These are phyloP conservation scores for Microcebus jonahi DNA, from an alignment of 2,113 vertebrate genomes.

Conservation along the genomic window DNA sequence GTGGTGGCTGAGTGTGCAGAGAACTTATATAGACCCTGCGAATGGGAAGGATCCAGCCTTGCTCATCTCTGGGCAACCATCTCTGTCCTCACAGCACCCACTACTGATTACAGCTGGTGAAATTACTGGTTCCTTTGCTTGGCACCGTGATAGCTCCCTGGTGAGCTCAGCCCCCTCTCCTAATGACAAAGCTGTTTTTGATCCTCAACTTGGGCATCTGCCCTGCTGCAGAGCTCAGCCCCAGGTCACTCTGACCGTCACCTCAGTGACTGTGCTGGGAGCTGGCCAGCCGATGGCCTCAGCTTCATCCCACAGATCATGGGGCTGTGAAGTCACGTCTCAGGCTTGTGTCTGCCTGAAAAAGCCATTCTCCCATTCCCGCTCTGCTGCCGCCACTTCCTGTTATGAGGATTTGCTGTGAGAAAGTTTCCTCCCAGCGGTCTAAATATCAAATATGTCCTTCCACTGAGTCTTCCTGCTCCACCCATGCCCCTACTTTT, in stretches of 20 bases:
- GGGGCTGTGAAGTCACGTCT: background rate
- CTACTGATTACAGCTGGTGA: background rate
- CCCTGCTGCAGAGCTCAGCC: background rate
- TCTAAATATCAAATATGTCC: background rate
- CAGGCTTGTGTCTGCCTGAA: background rate
- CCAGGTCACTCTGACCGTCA: background rate
- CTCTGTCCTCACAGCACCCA: background rate
- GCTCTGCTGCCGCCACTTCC: background rate
- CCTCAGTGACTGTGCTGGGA: background rate
- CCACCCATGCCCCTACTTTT: background rate
- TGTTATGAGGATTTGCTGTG: background rate
- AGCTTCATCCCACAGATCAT: background rate
- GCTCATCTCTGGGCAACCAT: background rate
- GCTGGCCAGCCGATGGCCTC: background rate
- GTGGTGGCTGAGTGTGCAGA: background rate
- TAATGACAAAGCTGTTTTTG: background rate
- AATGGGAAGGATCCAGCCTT: background rate
- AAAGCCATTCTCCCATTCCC: background rate
- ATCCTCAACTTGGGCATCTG: background rate
- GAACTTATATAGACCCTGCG: rapidly evolving
- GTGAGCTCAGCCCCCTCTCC: background rate
- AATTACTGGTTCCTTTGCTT: background rate
- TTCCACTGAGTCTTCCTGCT: background rate
- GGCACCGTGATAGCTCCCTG: background rate
- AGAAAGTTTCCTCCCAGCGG: background rate